Base-by-base conservation (phyloP, 2,113 vertebrate genomes). In the Anthoscopus minutus region DNA sequence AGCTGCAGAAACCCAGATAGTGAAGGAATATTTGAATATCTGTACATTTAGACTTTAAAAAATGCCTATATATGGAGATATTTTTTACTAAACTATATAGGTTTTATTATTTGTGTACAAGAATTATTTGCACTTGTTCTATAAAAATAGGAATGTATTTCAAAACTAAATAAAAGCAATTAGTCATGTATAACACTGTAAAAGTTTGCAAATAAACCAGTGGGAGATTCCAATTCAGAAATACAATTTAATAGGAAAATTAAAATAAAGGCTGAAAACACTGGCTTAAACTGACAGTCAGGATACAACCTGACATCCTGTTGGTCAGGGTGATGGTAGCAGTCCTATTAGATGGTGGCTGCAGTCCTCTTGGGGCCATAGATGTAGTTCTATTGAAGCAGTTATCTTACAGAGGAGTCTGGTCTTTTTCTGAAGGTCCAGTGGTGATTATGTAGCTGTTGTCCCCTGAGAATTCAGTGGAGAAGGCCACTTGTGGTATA, bases 351-450 rank as follows among this genome's bases (percentile, higher is more conserved):
- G 42, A 42, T 42, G 50, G 38, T 44, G 38, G 38, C 38, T 72
- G 23, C 37, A 72, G 22, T 25, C 27, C 35, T 53, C 15, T 4
- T 40, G 69, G 0, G 40, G 48, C 40, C 37, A 53, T 7, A 11
- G 37, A n/a, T 42, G 51, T 27, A 23, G 3, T n/a, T 72, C 51
- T 72, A 23, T 42, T 56, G 30, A 27, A n/a, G 38, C 13, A 3
- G 38, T 27, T 22, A n/a, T 20, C 16, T 1, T 27, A 23, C 27
- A 20, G 30, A n/a, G 4, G 3, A 7, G 1, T 11, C 3, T 56
- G 30, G 7, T 56, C 30, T 33, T 72, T 38, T 38, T 72, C 30
- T 54, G 51, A 25, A 42, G 16, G 12, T 54, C 16, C 38, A 25
- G 30, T 20, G 51, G 30, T 54, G 51, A 23, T 27, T 42, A 4